phyloP scores from a whole-genome alignment of 2,113 vertebrate species.

The Macaca fascicularis region T2T-MFA8v1.1 NC_088393.1:19158001-19158500 shows the following conservation, averaged over 20 bases:
- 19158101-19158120: background rate
- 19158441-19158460: too few species aligned
- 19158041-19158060: constrained; percentile 7
- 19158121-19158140: background rate
- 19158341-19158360: background rate
- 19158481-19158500: too few species aligned
- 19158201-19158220: background rate
- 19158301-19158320: background rate
- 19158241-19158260: background rate
- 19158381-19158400: too few species aligned
- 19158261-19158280: background rate
- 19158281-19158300: background rate
- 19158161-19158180: background rate
- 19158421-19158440: too few species aligned
- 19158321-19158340: fast-evolving
- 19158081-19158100: background rate
- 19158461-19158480: too few species aligned
- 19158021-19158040: background rate
- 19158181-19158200: background rate
- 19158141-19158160: background rate
- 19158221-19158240: background rate
- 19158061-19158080: background rate
- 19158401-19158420: too few species aligned
- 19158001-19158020: background rate
- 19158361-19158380: background rate